Evolutionary conservation across 1,140 invertebrate species (phyloP).

Genomic region (Philopotamus ludificatus): DNA sequence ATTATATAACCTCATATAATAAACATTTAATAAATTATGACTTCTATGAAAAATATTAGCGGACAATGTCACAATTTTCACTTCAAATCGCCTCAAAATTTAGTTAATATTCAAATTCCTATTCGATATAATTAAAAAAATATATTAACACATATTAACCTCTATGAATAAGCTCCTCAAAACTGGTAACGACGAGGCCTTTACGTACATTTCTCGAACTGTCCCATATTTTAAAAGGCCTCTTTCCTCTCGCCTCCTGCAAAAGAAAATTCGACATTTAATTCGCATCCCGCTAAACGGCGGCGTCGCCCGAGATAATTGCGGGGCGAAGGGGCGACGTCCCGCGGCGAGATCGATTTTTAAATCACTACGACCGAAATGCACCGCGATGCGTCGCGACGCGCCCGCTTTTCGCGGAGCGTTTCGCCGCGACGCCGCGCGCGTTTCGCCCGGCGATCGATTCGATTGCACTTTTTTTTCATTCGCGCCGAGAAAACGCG

Average conservation of each 20-base stretch:
- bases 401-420: not conserved
- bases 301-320: not conserved
- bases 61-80: no score
- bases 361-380: slow-evolving; percentile 10
- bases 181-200: slow-evolving; percentile 87
- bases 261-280: slow-evolving; percentile 44
- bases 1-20: no score
- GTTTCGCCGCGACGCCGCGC: no score
- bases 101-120: no score
- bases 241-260: slow-evolving; percentile 88
- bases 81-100: no score
- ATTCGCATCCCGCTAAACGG: not conserved
- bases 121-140: no score
- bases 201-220: slow-evolving; percentile 90
- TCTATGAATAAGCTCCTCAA: slow-evolving; percentile 87
- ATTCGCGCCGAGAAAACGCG: no score
- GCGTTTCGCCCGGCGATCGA: no score
- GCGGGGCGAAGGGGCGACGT: slow-evolving; percentile 18
- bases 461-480: no score
- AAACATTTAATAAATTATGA: no score
- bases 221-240: slow-evolving; percentile 98
- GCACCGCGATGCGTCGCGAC: slow-evolving; percentile 7
- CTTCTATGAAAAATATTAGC: no score
- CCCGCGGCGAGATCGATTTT: slow-evolving; percentile 28
- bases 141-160: slow-evolving; percentile 55